Percentiles rank a stretch among this genome's conserved stretches.
Evolutionary conservation across 2,797 vertebrate genomes (phyloP).

Genomic region (Scolopax rusticola): DNA sequence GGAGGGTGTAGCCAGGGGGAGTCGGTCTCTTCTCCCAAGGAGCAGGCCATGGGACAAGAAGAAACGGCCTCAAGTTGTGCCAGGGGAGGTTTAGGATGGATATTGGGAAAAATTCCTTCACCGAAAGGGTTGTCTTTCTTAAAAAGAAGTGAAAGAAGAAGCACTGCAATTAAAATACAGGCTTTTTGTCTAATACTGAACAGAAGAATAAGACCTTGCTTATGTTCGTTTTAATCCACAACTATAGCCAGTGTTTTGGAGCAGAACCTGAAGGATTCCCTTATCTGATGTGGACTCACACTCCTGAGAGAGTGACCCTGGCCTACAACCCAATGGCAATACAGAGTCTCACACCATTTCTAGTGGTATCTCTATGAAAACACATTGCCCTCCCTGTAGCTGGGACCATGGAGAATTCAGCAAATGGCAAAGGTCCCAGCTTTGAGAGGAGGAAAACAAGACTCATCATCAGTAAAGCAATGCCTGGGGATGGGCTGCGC

Average conservation of each 20-base stretch:
- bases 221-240: background rate
- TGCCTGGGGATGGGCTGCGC: background rate
- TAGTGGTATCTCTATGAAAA: background rate
- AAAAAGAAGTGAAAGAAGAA: background rate
- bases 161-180: background rate
- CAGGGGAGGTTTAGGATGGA: background rate
- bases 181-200: background rate
- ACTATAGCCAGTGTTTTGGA: background rate
- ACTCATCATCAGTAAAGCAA: background rate
- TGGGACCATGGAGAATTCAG: background rate
- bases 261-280: background rate
- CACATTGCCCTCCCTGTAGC: background rate
- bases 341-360: background rate
- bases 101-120: background rate
- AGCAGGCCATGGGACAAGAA: too few species aligned
- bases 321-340: rapidly evolving
- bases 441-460: background rate
- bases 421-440: background rate
- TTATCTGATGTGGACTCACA: background rate
- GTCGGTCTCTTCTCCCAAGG: too few species aligned
- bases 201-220: background rate
- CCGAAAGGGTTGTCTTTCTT: background rate
- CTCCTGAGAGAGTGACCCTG: background rate
- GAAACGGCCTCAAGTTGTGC: too few species aligned
- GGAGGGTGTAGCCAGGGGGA: too few species aligned